These are phyloP conservation scores for Boleophthalmus pectinirostris DNA, from an alignment of 2,113 vertebrate genomes.

Conservation along the genomic window DNA sequence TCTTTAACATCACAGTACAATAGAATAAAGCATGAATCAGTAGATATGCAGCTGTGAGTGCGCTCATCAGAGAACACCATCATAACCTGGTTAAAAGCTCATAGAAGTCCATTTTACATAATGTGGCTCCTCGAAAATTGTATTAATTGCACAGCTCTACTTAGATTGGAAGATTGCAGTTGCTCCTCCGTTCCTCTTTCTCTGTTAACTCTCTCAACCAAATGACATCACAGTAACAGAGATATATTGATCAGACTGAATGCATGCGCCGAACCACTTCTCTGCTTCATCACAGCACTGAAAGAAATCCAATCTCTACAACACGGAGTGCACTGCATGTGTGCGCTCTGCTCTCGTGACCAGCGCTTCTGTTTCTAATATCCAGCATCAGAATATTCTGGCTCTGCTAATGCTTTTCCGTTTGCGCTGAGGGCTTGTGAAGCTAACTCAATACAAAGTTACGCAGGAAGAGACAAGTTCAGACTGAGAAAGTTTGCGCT, in stretches of 20 bases:
- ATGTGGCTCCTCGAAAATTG: too few species aligned
- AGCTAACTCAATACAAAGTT: constrained; percentile 5
- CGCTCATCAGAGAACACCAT: too few species aligned
- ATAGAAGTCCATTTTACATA: too few species aligned
- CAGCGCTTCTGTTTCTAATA: constrained; percentile 63
- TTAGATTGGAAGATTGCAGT: neutral
- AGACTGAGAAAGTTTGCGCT: neutral
- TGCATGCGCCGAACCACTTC: neutral
- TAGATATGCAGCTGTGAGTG: too few species aligned
- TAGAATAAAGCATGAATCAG: too few species aligned
- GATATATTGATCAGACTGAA: neutral
- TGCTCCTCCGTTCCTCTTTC: neutral
- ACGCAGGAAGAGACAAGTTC: neutral
- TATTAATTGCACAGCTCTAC: too few species aligned
- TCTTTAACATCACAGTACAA: too few species aligned
- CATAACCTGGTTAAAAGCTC: too few species aligned
- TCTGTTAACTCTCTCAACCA: neutral
- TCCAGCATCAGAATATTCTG: constrained; percentile 54
- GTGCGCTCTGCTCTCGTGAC: constrained; percentile 42
- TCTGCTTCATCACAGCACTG: constrained; percentile 21
- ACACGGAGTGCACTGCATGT: constrained; percentile 33
- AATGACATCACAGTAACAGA: constrained; percentile 3
- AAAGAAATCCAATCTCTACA: constrained; percentile 39
- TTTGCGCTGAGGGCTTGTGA: constrained; percentile 15
- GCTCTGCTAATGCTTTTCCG: constrained; percentile 57